Base-by-base conservation (phyloP, 2,797 vertebrate genomes). In the Pogoniulus pusillus region DNA sequence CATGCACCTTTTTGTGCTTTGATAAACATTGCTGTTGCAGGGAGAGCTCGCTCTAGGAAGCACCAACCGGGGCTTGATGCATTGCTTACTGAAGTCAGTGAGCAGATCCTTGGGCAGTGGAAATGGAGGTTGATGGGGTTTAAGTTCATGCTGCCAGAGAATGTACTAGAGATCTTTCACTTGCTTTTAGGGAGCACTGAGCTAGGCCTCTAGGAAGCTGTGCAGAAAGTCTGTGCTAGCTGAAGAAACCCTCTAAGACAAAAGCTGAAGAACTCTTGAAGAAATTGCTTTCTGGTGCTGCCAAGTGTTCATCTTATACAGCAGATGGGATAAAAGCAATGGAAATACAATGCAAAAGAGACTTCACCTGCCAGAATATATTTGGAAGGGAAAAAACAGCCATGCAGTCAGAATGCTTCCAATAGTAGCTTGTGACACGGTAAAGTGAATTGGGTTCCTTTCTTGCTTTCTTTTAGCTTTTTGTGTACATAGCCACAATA, bases 401-500 rank as follows among this genome's bases (percentile, higher is more conserved):
- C 75, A 75, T 91, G 90, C 73, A 87, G 85, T 91, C 82, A 85
- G 87, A 95, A 91, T 85, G 84, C 95, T 93, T 96, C 95, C 87
- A 94, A 57, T 86, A 94, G 95, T 53, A 91, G 82, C 63, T 89
- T 94, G 87, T 95, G 90, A 92, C 85, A 92, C 73, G 65, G 79
- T 94, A 93, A 95, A 93, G 91, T 94, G 58, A 95, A 95, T 90
- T 95, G 89, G 68, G 79, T 90, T 81, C 82, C 72, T 96, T 93
- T 92, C 86, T 92, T 92, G 57, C 94, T 95, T 96, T 96, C 86
- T 91, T 91, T 95, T 93, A 94, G 79, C 96, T 97, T 93, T 96
- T 94, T 96, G 79, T 98, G 96, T 98, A 97, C 85, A 95, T 96
- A 97, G 96, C 93, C 89, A 95, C 87, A 93, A 69, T 95, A 97